Percentiles rank a stretch among this genome's conserved stretches.
Evolutionary conservation across 2,888 invertebrate genomes (phyloP).

Genomic region (Aspidapion aeneum): DNA sequence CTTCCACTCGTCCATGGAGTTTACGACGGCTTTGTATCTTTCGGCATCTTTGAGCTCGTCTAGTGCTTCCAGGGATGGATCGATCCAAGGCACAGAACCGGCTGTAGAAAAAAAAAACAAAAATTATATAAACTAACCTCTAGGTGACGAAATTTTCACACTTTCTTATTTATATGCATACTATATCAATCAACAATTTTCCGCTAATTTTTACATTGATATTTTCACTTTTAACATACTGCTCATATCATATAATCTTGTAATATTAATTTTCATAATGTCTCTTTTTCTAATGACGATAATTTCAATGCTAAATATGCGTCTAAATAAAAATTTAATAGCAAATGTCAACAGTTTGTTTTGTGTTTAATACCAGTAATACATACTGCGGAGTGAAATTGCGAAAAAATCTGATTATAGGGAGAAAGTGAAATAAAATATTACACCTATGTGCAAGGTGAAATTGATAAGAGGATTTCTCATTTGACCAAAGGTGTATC

Average conservation of each 20-base stretch:
- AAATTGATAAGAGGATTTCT: not conserved
- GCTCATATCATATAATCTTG: not conserved
- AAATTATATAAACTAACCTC: not conserved
- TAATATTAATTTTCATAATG: not conserved
- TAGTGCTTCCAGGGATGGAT: constrained; percentile 60
- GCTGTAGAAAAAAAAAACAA: constrained; percentile 9
- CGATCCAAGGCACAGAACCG: constrained; percentile 47
- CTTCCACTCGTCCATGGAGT: constrained; percentile 72
- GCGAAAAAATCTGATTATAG: not conserved
- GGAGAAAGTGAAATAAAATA: not conserved
- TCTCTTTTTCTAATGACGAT: no score
- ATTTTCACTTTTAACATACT: not conserved
- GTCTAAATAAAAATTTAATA: not conserved
- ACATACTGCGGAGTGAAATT: not conserved
- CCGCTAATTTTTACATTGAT: no score
- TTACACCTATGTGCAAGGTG: not conserved
- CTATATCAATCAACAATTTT: not conserved
- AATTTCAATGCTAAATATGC: not conserved
- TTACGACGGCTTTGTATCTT: constrained; percentile 67
- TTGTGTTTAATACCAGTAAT: not conserved
- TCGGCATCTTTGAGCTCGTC: constrained; percentile 71
- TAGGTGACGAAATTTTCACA: not conserved
- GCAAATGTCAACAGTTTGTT: not conserved
- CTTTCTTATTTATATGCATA: not conserved
- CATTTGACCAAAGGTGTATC: no score